phyloP scores from a whole-genome alignment of 2,888 invertebrate genomes.

The Tipula helvola region DNA sequence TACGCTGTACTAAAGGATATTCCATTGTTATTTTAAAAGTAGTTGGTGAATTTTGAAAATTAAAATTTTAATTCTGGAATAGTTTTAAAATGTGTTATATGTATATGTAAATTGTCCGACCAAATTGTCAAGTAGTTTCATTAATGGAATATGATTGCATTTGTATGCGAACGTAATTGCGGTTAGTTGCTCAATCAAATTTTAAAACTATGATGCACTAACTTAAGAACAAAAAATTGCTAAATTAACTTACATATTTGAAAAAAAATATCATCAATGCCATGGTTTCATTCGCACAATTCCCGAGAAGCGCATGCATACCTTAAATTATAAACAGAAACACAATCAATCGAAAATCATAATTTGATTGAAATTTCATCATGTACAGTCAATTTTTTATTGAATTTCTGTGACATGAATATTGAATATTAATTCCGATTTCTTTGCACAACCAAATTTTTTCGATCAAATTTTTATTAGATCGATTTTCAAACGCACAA shows the following conservation, averaged over 20 bases:
- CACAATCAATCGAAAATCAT: background rate
- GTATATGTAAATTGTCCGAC: too few species aligned
- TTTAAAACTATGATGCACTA: too few species aligned
- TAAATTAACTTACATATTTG: background rate
- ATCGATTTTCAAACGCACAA: background rate
- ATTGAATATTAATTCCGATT: background rate
- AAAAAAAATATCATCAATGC: background rate
- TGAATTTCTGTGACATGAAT: background rate
- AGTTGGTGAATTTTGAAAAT: too few species aligned
- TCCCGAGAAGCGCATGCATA: background rate
- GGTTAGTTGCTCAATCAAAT: too few species aligned
- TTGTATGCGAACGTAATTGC: too few species aligned
- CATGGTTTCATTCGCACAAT: background rate
- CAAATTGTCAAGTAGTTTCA: too few species aligned
- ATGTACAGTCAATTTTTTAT: background rate
- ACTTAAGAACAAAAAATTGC: too few species aligned
- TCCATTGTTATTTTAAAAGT: too few species aligned
- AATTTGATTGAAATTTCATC: background rate
- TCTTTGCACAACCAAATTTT: background rate
- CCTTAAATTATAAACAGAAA: background rate
- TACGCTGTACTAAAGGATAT: too few species aligned
- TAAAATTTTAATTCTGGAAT: too few species aligned
- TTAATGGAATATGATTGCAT: too few species aligned
- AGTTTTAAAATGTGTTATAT: too few species aligned
- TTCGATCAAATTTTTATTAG: background rate